Base-by-base conservation (phyloP, 23 tunicate genomes). In the Diplosoma virens region DNA sequence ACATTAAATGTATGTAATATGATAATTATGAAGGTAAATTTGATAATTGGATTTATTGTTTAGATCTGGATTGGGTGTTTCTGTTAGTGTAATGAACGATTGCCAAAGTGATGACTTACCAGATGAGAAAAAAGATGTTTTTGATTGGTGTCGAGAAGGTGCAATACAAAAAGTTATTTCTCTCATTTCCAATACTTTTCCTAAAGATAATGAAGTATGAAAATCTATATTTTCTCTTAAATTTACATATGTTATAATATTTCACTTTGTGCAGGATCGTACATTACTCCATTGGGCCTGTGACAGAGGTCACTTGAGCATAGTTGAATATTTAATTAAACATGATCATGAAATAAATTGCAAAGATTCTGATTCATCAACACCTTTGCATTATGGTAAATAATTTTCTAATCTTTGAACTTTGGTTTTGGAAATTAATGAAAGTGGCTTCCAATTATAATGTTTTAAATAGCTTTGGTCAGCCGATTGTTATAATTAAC, bases 241-340 rank as follows among this genome's bases (percentile, higher is more conserved):
- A 41, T 7, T 9, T 41, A 41, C 14, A 7, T 41, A 9, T 41
- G 14, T 7, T 41, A 41, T 7, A 41, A 9, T 41, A 7, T 9
- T 41, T 7, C 11, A 14, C 50, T 41, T 41, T 41, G 50, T 63
- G 27, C 28, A 88, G 76, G 52, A 66, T n/a, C 48, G 96, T 16
- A 89, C 84, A 7, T 60, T 89, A 3, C 67, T 89, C 0, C 96
- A 89, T 59, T 89, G 96, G 96, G 84, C 88, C 4, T 89, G 96
- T 89, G 96, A 89, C 75, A 52, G 96, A 56, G 96, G 96, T 0
- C 81, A 89, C 59, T 32, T 56, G 3, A 47, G 64, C 9, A 78
- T 89, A 18, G 96, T 63, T n/a, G 36, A 52, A 71, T 83, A 64
- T 77, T 71, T 89, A n/a, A 5, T 89, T 28, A 17, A 71, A 5